These are phyloP conservation scores for Leptatherina wallacei DNA, from an alignment of 2,797 vertebrate species.

Conservation along the genomic window DNA sequence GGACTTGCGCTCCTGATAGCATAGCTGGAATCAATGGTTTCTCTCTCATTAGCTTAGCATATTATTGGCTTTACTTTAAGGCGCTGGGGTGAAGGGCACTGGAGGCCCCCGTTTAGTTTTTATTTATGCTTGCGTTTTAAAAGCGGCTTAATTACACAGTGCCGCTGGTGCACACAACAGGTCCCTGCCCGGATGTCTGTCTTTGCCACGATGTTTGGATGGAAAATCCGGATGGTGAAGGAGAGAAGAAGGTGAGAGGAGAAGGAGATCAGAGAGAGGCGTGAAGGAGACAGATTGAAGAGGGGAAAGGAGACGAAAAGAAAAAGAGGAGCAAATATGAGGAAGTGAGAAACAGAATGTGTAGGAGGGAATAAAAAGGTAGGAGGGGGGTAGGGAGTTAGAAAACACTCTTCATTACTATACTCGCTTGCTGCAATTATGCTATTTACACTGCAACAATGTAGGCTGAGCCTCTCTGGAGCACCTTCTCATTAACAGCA, in stretches of 20 bases:
- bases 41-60: constrained; percentile 80
- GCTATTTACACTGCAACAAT: constrained; percentile 76
- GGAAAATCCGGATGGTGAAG: constrained; percentile 60
- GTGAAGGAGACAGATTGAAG: constrained; percentile 34
- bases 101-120: constrained; percentile 76
- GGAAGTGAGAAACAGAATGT: constrained; percentile 17
- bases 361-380: constrained; percentile 16
- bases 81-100: constrained; percentile 73
- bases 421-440: constrained; percentile 72
- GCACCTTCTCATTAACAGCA: constrained; percentile 71
- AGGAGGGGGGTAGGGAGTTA: constrained; percentile 15
- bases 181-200: constrained; percentile 66
- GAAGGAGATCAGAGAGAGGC: constrained; percentile 12
- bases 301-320: constrained; percentile 30
- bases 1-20: constrained; percentile 63
- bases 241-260: constrained; percentile 26
- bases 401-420: constrained; percentile 75
- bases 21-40: constrained; percentile 73
- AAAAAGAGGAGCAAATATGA: constrained; percentile 18
- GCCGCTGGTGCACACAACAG: constrained; percentile 73
- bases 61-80: constrained; percentile 79
- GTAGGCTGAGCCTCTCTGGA: constrained; percentile 61
- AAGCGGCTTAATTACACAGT: constrained; percentile 77
- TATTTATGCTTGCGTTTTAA: constrained; percentile 76
- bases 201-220: constrained; percentile 58